Conservation (phyloP, 2,797 vertebrate species). For the Rallus crepitans region DNA sequence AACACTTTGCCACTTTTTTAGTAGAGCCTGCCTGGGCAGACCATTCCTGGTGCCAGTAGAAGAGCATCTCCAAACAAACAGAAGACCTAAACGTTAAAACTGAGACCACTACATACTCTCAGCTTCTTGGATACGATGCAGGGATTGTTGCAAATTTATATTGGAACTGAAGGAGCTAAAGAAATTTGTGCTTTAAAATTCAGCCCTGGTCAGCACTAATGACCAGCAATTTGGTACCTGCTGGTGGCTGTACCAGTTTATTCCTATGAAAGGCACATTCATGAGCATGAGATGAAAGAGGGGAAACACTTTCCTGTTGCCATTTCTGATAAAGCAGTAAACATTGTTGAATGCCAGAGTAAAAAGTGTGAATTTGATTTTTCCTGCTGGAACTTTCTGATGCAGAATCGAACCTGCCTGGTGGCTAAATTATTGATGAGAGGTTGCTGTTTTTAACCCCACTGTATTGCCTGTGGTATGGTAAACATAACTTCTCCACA, state of each 20-base stretch:
- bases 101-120: not conserved
- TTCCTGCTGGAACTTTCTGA: conserved; percentile 25
- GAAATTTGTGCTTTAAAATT: not conserved
- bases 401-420: not conserved
- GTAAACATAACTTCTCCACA: conserved; percentile 33
- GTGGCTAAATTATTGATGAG: conserved; percentile 71
- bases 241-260: not conserved
- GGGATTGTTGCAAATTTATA: not conserved
- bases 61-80: not conserved
- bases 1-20: not conserved
- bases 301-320: not conserved
- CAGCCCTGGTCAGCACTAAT: not conserved
- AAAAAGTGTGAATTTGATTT: conserved; percentile 7
- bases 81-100: not conserved
- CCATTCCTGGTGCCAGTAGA: not conserved
- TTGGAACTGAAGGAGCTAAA: not conserved
- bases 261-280: not conserved
- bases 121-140: not conserved
- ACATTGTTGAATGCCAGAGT: not conserved
- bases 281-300: not conserved
- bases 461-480: conserved; percentile 10
- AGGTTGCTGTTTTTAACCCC: conserved; percentile 25
- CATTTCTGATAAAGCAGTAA: not conserved
- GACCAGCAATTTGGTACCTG: not conserved
- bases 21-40: not conserved